Percentiles rank a stretch among this genome's conserved stretches.
Conservation (phyloP, 2,113 vertebrate species). For the Erpornis zantholeuca region DNA sequence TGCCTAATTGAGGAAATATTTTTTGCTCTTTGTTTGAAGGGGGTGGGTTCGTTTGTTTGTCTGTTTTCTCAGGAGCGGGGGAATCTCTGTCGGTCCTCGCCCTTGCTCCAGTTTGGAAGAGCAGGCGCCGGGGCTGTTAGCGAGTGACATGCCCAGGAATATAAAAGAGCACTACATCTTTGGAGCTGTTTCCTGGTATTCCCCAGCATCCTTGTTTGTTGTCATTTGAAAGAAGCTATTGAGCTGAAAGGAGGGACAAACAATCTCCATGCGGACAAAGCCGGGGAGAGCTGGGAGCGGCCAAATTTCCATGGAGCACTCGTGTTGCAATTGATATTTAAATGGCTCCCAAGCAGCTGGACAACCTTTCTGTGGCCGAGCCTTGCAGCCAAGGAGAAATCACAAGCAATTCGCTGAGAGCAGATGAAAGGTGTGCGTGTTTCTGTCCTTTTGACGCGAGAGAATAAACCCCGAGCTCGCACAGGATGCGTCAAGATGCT, state of each 20-base stretch:
- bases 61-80: background rate
- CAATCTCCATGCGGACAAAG: constrained; percentile 51
- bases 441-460: background rate
- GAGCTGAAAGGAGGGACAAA: constrained; percentile 68
- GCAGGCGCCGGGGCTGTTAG: constrained; percentile 30
- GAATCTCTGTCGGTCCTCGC: background rate
- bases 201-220: constrained; percentile 58
- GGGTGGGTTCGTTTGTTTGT: background rate
- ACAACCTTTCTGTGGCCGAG: constrained; percentile 24
- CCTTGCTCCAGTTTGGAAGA: constrained; percentile 25
- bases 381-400: constrained; percentile 9
- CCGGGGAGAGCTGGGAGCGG: constrained; percentile 16
- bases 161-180: constrained; percentile 54
- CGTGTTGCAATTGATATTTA: constrained; percentile 60
- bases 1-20: constrained; percentile 18
- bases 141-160: constrained; percentile 28
- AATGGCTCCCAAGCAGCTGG: constrained; percentile 60
- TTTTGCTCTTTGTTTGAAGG: background rate
- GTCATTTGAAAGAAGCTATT: constrained; percentile 56
- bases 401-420: background rate
- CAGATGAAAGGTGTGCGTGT: background rate
- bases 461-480: background rate
- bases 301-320: constrained; percentile 55
- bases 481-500: background rate
- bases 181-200: constrained; percentile 54